Evolutionary conservation across 1,140 invertebrate species (phyloP), one percentile per base, ranked within the genome.

Genomic region (Choristoneura fumiferana): DNA sequence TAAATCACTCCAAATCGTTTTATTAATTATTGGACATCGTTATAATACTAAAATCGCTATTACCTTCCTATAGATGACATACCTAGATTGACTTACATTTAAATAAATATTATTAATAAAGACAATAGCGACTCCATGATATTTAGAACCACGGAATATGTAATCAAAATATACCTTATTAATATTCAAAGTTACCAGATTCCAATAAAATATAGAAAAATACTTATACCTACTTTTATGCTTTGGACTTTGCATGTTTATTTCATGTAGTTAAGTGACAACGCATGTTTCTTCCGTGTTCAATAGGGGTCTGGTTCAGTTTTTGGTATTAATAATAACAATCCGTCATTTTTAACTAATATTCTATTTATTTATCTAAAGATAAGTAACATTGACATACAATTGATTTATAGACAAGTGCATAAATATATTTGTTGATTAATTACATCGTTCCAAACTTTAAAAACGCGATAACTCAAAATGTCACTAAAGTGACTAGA

Each of bases 281-380:
- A 37, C 2, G 3, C 35, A 37, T 37, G 35, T 10, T 37, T 10
- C 35, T 49, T 49, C 22, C 22, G 22, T 49, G 43, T 18, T 49
- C 15, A 49, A 49, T 49, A 49, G 1, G 43, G 22, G 15, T 18
- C 10, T 10, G 12, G 43, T 49, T 39, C 29, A 14, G 2, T 6
- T 39, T 57, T 39, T 14, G 15, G 53, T 54, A 35, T 54, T 35
- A 54, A 54, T 4, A 33, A 33, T 54, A 15, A 29, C 18, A 34
- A 13, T 49, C 35, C 35, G 35, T 57, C 36, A 57, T 8, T 18
- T 57, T 49, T 22, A 58, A 17, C n/a, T 60, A 35, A 55, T n/a
- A 33, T 45, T 15, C 18, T 39, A 22, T 53, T 43, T 13, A 15
- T 9, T 35, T 49, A 4, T 45, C 35, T n/a, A n/a, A n/a, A n/a